These are phyloP conservation scores for Turritopsis rubra DNA, from an alignment of 30 jellyfish, hydroid and myxozoan species.

Conservation along the genomic window DNA sequence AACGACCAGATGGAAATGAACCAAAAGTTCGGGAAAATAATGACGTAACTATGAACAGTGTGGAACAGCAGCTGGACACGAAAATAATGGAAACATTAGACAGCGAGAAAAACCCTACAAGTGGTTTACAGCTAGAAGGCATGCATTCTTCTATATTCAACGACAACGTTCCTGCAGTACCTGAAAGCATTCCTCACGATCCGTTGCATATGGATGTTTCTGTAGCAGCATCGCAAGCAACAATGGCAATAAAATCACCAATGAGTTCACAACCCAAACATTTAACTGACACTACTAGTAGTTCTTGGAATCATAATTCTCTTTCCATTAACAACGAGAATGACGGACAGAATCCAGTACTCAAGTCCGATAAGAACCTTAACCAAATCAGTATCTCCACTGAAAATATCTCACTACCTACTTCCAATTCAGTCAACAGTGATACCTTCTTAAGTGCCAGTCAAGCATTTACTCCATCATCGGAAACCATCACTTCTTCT, in stretches of 20 bases:
- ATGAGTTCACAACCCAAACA: neutral
- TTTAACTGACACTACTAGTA: slow-evolving; percentile 20
- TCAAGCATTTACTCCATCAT: neutral
- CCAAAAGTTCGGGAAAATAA: neutral
- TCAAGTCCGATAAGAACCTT: slow-evolving; percentile 26
- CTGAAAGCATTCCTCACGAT: neutral
- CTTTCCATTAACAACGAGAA: slow-evolving; percentile 25
- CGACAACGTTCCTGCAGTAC: slow-evolving; percentile 4
- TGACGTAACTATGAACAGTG: neutral
- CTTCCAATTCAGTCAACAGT: slow-evolving; percentile 2
- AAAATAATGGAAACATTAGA: slow-evolving; percentile 17
- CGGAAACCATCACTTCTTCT: slow-evolving; percentile 12
- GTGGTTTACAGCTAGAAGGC: slow-evolving; percentile 16
- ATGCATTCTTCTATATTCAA: slow-evolving; percentile 21
- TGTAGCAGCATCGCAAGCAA: neutral
- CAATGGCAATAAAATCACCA: slow-evolving; percentile 1
- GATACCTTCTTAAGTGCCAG: slow-evolving; percentile 3
- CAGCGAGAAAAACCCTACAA: slow-evolving; percentile 19
- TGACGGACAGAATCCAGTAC: neutral
- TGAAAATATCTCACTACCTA: slow-evolving; percentile 7
- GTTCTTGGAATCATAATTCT: slow-evolving; percentile 36
- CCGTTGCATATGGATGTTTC: slow-evolving; percentile 11
- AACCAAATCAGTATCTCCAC: slow-evolving; percentile 9
- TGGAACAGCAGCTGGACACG: slow-evolving; percentile 10
- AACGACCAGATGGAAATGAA: neutral